phyloP scores from a whole-genome alignment of 2,888 invertebrate species.

The Cerceris ruficornis region DNA sequence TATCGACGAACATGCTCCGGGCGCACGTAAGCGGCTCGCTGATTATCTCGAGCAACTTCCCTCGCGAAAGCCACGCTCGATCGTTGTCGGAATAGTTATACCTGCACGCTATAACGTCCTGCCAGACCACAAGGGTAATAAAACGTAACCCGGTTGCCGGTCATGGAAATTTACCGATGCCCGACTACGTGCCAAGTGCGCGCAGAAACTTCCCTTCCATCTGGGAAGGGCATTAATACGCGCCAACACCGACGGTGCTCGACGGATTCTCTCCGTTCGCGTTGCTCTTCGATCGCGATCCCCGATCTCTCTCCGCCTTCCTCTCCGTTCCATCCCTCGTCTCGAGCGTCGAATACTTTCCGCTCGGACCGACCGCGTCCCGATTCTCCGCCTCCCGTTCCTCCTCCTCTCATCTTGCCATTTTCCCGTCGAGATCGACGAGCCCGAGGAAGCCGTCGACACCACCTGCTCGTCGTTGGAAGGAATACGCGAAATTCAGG shows the following conservation, averaged over 20 bases:
- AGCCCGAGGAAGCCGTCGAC: no score
- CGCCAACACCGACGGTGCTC: slow-evolving; percentile 25
- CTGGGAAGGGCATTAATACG: slow-evolving; percentile 38
- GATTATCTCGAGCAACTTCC: slow-evolving; percentile 48
- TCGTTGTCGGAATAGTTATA: slow-evolving; percentile 58
- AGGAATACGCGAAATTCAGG: no score
- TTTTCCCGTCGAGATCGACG: no score
- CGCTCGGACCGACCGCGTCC: background rate
- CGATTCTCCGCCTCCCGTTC: background rate
- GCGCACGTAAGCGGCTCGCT: slow-evolving; percentile 41
- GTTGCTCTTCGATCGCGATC: background rate
- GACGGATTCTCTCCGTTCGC: background rate
- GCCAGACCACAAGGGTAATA: slow-evolving; percentile 59
- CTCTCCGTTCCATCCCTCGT: background rate
- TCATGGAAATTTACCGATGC: slow-evolving; percentile 59
- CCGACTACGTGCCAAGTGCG: slow-evolving; percentile 47
- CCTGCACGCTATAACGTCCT: slow-evolving; percentile 59
- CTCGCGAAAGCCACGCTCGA: slow-evolving; percentile 34
- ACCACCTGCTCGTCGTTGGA: no score
- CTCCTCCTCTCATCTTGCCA: no score
- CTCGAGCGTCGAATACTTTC: background rate
- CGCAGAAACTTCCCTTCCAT: slow-evolving; percentile 36
- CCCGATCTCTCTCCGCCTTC: background rate
- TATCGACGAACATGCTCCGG: slow-evolving; percentile 53
- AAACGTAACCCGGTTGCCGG: slow-evolving; percentile 58